Evolutionary conservation across 2,888 invertebrate species (phyloP).

Genomic region (Hirtodrosophila histrioides): DNA sequence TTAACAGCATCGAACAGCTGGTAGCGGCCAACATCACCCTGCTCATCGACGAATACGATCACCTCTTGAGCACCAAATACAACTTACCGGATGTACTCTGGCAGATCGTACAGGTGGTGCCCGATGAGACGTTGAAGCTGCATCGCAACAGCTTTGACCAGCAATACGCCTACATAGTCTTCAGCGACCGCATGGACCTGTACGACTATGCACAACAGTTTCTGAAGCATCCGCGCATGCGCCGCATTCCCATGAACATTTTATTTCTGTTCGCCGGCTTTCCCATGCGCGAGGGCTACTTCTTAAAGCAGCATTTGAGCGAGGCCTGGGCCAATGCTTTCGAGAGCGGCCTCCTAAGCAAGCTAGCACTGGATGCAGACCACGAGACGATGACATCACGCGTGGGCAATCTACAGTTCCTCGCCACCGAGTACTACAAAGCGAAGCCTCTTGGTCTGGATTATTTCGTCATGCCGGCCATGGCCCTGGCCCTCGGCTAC

Average conservation of each 20-base stretch:
- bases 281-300: slow-evolving; percentile 66
- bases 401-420: slow-evolving; percentile 59
- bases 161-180: slow-evolving; percentile 67
- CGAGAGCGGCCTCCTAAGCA: slow-evolving; percentile 56
- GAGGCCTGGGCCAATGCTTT: slow-evolving; percentile 61
- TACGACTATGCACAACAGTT: slow-evolving; percentile 63
- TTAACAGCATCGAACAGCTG: slow-evolving; percentile 57
- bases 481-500: slow-evolving; percentile 64
- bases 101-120: slow-evolving; percentile 46
- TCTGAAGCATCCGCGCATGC: slow-evolving; percentile 53
- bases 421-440: slow-evolving; percentile 62
- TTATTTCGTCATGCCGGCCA: slow-evolving; percentile 77
- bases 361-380: slow-evolving; percentile 58
- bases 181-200: slow-evolving; percentile 63
- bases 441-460: slow-evolving; percentile 56
- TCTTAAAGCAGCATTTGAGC: slow-evolving; percentile 49
- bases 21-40: slow-evolving; percentile 51
- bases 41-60: slow-evolving; percentile 62
- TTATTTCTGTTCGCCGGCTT: slow-evolving; percentile 62
- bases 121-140: slow-evolving; percentile 29
- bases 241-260: slow-evolving; percentile 62
- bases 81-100: slow-evolving; percentile 53
- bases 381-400: slow-evolving; percentile 59
- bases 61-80: slow-evolving; percentile 25
- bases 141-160: slow-evolving; percentile 55